Evolutionary conservation across 2,113 vertebrate species (phyloP).

Genomic region (Pedetes capensis): DNA sequence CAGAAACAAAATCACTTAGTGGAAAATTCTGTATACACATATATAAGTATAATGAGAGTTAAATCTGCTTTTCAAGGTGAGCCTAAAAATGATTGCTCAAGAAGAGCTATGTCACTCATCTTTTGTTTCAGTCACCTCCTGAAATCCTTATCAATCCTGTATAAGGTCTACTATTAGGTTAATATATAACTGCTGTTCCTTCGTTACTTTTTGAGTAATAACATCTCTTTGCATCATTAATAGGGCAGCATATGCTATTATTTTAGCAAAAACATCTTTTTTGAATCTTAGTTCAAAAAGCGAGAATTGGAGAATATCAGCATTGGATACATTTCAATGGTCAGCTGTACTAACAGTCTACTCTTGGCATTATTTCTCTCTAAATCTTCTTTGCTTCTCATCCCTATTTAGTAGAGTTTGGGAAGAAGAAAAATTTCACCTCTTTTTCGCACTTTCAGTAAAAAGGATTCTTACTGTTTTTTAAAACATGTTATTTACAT

Average conservation of each 20-base stretch:
- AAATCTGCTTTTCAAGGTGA: neutral
- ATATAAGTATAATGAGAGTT: neutral
- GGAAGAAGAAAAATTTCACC: neutral
- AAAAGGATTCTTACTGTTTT: neutral
- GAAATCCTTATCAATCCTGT: neutral
- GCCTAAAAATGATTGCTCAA: neutral
- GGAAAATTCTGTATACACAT: neutral
- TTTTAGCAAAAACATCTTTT: neutral
- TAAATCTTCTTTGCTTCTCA: neutral
- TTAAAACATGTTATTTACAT: neutral
- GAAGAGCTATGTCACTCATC: neutral
- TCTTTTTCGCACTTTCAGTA: neutral
- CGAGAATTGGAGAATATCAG: neutral
- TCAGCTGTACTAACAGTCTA: neutral
- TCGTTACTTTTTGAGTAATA: neutral
- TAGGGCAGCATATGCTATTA: neutral
- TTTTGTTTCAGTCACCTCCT: neutral
- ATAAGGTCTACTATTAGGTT: neutral
- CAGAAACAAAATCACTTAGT: neutral
- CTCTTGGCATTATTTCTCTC: neutral
- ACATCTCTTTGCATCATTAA: neutral
- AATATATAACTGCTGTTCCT: neutral
- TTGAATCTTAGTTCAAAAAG: neutral
- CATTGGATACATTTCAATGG: neutral
- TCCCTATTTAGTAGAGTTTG: neutral